These are phyloP conservation scores for Megaleporinus macrocephalus DNA, from an alignment of 2,113 vertebrate species.

Conservation along the genomic window DNA sequence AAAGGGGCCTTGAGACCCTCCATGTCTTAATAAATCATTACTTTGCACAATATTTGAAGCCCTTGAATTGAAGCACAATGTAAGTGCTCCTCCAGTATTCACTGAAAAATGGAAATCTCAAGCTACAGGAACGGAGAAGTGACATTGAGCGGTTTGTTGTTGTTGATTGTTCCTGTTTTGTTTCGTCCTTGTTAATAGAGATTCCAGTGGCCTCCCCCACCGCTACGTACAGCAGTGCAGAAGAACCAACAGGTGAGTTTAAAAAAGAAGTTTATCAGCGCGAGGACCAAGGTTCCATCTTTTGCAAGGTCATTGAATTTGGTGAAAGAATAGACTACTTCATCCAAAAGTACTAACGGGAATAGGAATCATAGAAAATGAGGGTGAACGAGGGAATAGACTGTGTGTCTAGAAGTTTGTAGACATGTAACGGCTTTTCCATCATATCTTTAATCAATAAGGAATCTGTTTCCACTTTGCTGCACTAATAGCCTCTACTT, in stretches of 20 bases:
- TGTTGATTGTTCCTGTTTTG: conserved; percentile 37
- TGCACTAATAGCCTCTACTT: not conserved
- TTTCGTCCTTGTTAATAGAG: conserved; percentile 75
- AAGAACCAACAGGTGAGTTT: conserved; percentile 89
- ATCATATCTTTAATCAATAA: not conserved
- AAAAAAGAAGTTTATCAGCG: not conserved
- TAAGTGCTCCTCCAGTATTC: not conserved
- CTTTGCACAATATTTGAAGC: not conserved
- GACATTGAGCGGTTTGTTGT: not conserved
- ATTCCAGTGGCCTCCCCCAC: conserved; percentile 91
- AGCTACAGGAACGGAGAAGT: not conserved
- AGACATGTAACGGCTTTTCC: not conserved
- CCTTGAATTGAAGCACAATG: not conserved
- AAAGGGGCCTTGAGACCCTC: conserved; percentile 14
- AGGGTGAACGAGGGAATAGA: not conserved
- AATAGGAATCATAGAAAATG: not conserved
- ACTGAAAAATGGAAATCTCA: conserved; percentile 8
- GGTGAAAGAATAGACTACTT: not conserved
- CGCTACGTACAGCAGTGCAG: conserved; percentile 85
- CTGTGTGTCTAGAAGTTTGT: not conserved
- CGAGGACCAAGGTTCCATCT: not conserved
- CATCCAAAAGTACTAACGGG: not conserved
- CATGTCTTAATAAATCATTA: conserved; percentile 17
- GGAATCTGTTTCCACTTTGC: not conserved
- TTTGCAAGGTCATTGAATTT: not conserved